A percentile compares a stretch with the other conserved stretches of the same genome.
These are phyloP conservation scores for Circaetus gallicus DNA, from an alignment of 2,113 vertebrate species.

Conservation along the genomic window DNA sequence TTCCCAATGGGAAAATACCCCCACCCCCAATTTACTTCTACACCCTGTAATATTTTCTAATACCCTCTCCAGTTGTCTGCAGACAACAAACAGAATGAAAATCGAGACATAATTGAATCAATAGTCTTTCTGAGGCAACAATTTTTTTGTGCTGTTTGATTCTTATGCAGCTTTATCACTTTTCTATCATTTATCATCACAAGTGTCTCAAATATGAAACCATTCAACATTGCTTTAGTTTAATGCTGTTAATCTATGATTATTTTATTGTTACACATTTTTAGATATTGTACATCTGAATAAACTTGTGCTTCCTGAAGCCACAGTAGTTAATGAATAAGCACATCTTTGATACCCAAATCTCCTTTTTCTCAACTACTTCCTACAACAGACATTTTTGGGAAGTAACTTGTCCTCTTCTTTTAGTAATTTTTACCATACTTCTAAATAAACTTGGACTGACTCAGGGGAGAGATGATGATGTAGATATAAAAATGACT, in stretches of 20 bases:
- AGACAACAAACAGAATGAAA: background rate
- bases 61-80: background rate
- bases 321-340: background rate
- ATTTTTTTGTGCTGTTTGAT: background rate
- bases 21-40: background rate
- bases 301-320: background rate
- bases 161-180: background rate
- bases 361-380: background rate
- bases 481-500: background rate
- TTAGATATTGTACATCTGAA: background rate
- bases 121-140: background rate
- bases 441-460: background rate
- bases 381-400: background rate
- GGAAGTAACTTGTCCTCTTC: background rate
- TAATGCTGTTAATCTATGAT: background rate
- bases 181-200: background rate
- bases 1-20: background rate
- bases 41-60: background rate
- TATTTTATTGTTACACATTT: background rate
- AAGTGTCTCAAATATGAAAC: background rate
- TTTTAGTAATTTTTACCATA: background rate
- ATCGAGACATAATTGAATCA: background rate
- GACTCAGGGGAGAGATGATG: background rate
- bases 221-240: background rate
- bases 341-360: background rate